phyloP scores from a whole-genome alignment of 2,888 invertebrate genomes.

The Drosophila merina region DNA sequence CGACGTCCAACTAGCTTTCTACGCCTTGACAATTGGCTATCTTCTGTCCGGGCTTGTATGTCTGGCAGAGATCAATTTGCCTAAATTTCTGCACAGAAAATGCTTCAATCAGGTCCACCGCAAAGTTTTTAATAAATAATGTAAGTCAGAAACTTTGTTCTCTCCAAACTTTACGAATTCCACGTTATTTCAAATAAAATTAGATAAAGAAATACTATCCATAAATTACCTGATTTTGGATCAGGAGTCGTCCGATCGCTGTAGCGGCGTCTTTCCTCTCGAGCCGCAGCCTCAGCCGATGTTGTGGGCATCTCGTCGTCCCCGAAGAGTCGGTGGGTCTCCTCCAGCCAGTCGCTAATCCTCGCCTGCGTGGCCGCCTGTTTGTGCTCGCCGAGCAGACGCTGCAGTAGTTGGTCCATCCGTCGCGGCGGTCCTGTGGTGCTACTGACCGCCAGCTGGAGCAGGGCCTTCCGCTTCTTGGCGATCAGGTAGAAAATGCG shows the following conservation, averaged over 20 bases:
- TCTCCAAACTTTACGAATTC: too few relatives aligned
- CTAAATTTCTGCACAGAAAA: not conserved
- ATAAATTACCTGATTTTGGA: not conserved
- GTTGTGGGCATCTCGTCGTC: constrained; percentile 73
- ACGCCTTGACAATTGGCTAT: constrained; percentile 79
- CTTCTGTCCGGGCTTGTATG: constrained; percentile 53
- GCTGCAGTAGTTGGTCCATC: constrained; percentile 59
- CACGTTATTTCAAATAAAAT: too few relatives aligned
- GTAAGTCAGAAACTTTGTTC: too few relatives aligned
- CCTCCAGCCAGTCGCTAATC: constrained; percentile 66
- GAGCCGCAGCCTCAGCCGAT: constrained; percentile 71
- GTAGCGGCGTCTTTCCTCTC: constrained; percentile 55
- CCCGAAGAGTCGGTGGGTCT: constrained; percentile 58
- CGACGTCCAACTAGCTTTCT: constrained; percentile 83
- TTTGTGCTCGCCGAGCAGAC: constrained; percentile 62
- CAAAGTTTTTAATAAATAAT: not conserved
- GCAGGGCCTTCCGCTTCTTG: constrained; percentile 88
- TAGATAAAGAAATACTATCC: not conserved
- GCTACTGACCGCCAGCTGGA: constrained; percentile 86
- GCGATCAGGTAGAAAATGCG: constrained; percentile 90
- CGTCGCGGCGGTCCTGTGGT: constrained; percentile 58
- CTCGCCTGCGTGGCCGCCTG: constrained; percentile 72
- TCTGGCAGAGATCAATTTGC: constrained; percentile 41
- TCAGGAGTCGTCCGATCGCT: constrained; percentile 32
- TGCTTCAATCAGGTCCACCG: not conserved